Evolutionary conservation across 2,797 vertebrate species (phyloP).

Genomic region (Enteromius trimaculatus): DNA sequence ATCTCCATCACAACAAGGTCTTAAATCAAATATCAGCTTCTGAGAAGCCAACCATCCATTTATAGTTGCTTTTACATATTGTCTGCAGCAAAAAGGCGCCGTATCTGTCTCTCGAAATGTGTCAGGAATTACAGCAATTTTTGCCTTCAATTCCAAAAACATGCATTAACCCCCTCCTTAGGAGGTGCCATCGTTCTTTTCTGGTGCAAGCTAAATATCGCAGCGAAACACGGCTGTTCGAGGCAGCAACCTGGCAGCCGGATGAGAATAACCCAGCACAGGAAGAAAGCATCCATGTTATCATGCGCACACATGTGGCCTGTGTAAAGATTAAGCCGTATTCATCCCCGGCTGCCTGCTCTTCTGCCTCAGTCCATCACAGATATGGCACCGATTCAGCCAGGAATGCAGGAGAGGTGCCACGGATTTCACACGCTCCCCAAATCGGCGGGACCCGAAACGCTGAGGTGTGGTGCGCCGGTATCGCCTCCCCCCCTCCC

Average conservation of each 20-base stretch:
- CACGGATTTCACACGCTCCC: conserved; percentile 81
- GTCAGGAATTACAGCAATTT: conserved; percentile 78
- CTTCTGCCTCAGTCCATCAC: conserved; percentile 85
- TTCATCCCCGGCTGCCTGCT: conserved; percentile 83
- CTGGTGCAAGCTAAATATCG: conserved; percentile 79
- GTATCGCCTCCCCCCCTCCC: conserved; percentile 53
- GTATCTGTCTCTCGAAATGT: conserved; percentile 82
- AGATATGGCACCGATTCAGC: conserved; percentile 84
- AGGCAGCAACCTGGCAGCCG: conserved; percentile 84
- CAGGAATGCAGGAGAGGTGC: conserved; percentile 77
- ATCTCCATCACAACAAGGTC: conserved; percentile 62
- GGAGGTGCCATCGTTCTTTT: conserved; percentile 74
- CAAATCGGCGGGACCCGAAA: conserved; percentile 74
- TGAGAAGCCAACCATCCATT: conserved; percentile 68
- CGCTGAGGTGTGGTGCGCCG: conserved; percentile 67
- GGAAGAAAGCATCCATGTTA: conserved; percentile 85
- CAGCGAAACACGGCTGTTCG: conserved; percentile 78
- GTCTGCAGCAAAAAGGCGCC: conserved; percentile 77
- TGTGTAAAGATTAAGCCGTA: conserved; percentile 86
- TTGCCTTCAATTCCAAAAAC: conserved; percentile 79
- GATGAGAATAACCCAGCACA: conserved; percentile 74
- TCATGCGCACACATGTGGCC: conserved; percentile 86
- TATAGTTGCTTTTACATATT: conserved; percentile 77
- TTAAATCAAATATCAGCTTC: conserved; percentile 74
- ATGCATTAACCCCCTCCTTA: conserved; percentile 83